Conservation (phyloP, 1,140 invertebrate genomes). For the Hycleus phaleratus region DNA sequence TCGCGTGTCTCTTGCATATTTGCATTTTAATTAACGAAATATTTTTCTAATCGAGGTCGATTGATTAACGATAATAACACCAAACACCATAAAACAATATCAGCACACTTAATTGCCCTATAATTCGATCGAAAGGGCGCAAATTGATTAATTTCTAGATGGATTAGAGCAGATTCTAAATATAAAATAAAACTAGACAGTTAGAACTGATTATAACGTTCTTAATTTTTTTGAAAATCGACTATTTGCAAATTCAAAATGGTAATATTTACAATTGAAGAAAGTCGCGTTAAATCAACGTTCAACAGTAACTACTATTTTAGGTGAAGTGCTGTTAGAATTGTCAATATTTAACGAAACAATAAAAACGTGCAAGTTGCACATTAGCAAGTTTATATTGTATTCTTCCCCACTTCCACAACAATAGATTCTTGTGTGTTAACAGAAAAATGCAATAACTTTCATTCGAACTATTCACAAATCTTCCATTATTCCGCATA, state of each 20-base stretch:
- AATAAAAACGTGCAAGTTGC: slow-evolving; percentile 13
- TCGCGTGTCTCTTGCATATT: slow-evolving; percentile 6
- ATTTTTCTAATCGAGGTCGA: slow-evolving; percentile 1
- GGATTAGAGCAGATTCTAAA: too few relatives aligned
- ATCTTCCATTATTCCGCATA: too few relatives aligned
- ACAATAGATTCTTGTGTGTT: slow-evolving; percentile 6
- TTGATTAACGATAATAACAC: not conserved
- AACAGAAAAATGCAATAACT: slow-evolving; percentile 4
- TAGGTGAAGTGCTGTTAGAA: slow-evolving; percentile 13
- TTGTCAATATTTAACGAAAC: slow-evolving; percentile 7
- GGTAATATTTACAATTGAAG: slow-evolving; percentile 9
- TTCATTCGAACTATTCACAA: slow-evolving; percentile 1
- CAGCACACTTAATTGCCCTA: too few relatives aligned
- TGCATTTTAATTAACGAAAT: slow-evolving; percentile 1
- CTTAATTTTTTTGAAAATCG: slow-evolving; percentile 1
- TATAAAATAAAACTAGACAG: too few relatives aligned
- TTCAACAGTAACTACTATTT: slow-evolving; percentile 2
- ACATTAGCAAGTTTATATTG: slow-evolving; percentile 10
- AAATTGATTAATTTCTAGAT: too few relatives aligned
- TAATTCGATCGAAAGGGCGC: too few relatives aligned
- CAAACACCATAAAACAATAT: too few relatives aligned
- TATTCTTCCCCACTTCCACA: not conserved
- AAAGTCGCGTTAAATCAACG: slow-evolving; percentile 8
- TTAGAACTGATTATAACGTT: slow-evolving; percentile 9
- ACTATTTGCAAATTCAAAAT: slow-evolving; percentile 7